Evolutionary conservation across 2,113 vertebrate species (phyloP).

Genomic region (Morone saxatilis): DNA sequence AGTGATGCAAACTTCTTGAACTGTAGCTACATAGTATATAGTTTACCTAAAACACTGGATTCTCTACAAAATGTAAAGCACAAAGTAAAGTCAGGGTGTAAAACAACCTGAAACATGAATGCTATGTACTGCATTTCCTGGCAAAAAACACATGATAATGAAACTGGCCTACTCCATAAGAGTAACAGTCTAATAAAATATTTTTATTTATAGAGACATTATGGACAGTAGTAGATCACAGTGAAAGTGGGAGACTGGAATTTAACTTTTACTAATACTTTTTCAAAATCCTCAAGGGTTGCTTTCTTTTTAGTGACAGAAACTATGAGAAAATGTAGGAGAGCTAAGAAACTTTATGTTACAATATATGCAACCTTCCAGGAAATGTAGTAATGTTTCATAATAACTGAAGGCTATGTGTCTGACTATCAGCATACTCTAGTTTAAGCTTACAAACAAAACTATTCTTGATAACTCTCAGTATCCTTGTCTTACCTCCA

Average conservation of each 20-base stretch:
- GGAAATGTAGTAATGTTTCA: background rate
- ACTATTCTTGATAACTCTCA: background rate
- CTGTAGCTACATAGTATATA: background rate
- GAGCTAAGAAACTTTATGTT: background rate
- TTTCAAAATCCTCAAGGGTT: background rate
- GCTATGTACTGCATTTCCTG: too few relatives aligned
- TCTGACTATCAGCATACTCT: background rate
- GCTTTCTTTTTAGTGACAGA: background rate
- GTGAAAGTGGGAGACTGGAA: background rate
- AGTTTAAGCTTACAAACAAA: background rate
- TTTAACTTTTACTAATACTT: background rate
- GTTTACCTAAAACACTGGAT: background rate
- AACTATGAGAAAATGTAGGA: background rate
- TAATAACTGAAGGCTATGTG: background rate
- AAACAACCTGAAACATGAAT: too few relatives aligned
- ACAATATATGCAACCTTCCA: background rate
- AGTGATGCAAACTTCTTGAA: background rate
- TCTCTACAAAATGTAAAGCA: background rate
- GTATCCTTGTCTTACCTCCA: constrained; percentile 87
- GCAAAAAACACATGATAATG: too few relatives aligned
- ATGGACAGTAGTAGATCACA: too few relatives aligned
- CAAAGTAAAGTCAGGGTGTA: too few relatives aligned
- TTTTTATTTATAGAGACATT: too few relatives aligned
- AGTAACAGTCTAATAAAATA: too few relatives aligned
- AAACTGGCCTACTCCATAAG: too few relatives aligned